phyloP scores from a whole-genome alignment of 2,113 vertebrate species.

The Vombatus ursinus region DNA sequence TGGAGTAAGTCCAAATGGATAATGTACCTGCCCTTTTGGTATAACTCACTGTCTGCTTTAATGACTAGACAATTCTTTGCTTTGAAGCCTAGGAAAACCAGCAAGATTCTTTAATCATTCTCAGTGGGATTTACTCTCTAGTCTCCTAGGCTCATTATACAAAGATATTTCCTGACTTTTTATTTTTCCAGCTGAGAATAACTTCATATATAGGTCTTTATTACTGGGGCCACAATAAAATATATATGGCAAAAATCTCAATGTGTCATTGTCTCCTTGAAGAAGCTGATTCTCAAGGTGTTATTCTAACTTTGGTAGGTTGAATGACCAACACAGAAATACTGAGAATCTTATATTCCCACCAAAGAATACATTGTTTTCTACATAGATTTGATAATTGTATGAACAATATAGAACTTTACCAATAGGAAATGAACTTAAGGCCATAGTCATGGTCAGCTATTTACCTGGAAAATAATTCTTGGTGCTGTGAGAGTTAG shows the following conservation, averaged over 20 bases:
- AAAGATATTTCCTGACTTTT: background rate
- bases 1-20: too few species aligned
- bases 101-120: background rate
- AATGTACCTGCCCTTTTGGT: too few species aligned
- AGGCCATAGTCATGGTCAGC: background rate
- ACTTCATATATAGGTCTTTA: background rate
- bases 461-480: background rate
- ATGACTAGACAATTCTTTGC: background rate
- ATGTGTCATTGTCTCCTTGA: background rate
- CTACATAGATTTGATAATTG: background rate
- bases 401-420: background rate
- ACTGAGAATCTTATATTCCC: background rate
- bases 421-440: background rate
- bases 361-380: background rate
- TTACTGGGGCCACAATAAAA: background rate
- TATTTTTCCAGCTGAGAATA: background rate
- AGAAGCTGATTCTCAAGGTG: background rate
- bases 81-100: background rate
- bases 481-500: background rate
- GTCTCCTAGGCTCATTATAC: background rate
- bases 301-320: background rate
- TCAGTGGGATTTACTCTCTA: background rate
- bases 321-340: background rate
- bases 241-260: background rate
- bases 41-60: background rate